phyloP scores from a whole-genome alignment of 64 coral and sea anemone species.

The Dendronephthya gigantea region DNA sequence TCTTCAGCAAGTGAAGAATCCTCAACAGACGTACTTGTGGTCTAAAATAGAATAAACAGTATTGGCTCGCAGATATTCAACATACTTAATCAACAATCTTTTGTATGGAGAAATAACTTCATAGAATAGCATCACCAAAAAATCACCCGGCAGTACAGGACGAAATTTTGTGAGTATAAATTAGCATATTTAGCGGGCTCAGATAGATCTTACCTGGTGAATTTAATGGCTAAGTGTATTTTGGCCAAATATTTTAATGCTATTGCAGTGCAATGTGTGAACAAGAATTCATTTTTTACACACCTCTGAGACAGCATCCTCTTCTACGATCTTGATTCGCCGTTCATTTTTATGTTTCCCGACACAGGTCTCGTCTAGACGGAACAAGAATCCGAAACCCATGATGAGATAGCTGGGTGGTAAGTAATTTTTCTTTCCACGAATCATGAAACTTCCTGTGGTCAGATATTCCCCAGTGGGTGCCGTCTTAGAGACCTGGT shows the following conservation, averaged over 20 bases:
- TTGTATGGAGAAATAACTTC: too few relatives aligned
- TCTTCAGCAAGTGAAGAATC: constrained; percentile 16
- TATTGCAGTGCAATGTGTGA: too few relatives aligned
- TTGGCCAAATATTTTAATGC: too few relatives aligned
- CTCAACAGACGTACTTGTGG: neutral
- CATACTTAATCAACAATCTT: too few relatives aligned
- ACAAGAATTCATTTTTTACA: neutral
- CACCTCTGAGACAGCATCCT: constrained; percentile 36
- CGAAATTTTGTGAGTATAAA: too few relatives aligned
- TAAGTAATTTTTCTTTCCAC: constrained; percentile 95
- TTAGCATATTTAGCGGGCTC: too few relatives aligned
- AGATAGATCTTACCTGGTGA: too few relatives aligned
- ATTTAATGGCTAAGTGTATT: too few relatives aligned
- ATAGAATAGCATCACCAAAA: too few relatives aligned
- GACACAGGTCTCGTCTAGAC: constrained; percentile 72
- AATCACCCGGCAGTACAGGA: too few relatives aligned
- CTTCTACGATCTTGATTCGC: constrained; percentile 39
- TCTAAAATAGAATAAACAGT: neutral
- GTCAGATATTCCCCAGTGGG: constrained; percentile 94
- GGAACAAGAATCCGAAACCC: constrained; percentile 88
- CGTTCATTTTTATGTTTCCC: constrained; percentile 70
- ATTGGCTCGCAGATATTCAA: too few relatives aligned
- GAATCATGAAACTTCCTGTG: constrained; percentile 88
- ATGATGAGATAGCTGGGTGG: constrained; percentile 76
- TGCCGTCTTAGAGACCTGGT: constrained; percentile 92